Percentiles rank a stretch among this genome's conserved stretches.
These are phyloP conservation scores for Tribolium madens DNA, from an alignment of 1,140 invertebrate genomes.

Conservation along the genomic window DNA sequence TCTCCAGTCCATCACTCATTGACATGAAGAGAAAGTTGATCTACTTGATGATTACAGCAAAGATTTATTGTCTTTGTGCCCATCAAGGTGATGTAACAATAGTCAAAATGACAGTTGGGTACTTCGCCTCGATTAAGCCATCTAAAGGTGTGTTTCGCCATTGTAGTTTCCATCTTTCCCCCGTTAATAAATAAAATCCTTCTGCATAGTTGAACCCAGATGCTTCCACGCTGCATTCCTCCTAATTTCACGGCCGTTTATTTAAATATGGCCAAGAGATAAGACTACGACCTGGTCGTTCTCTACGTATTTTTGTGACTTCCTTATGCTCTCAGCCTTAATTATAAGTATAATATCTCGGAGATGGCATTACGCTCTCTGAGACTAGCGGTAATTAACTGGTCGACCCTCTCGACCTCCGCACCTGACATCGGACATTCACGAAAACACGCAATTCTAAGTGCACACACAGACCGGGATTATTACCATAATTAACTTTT, in stretches of 20 bases:
- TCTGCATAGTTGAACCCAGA: neutral
- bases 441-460: constrained; percentile 38
- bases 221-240: constrained; percentile 7
- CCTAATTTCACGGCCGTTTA: constrained; percentile 1
- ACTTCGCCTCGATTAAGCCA: constrained; percentile 2
- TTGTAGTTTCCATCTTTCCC: neutral
- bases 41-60: neutral
- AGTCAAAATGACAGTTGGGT: neutral
- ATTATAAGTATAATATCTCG: constrained; percentile 38
- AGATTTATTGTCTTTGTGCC: constrained; percentile 3
- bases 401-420: constrained; percentile 36
- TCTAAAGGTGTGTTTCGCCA: neutral
- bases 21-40: constrained; percentile 21
- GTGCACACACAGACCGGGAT: constrained; percentile 31
- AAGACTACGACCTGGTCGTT: constrained; percentile 8
- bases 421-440: constrained; percentile 34
- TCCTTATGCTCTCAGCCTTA: constrained; percentile 34
- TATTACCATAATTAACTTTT: constrained; percentile 39
- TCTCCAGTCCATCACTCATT: constrained; percentile 2
- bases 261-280: constrained; percentile 18
- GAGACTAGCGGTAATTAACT: constrained; percentile 33
- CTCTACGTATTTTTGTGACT: constrained; percentile 29
- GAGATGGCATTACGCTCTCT: constrained; percentile 36
- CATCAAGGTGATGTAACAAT: constrained; percentile 5
- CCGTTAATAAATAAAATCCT: neutral